Evolutionary conservation across 2,113 vertebrate genomes (phyloP).

Genomic region (Albula glossodonta): DNA sequence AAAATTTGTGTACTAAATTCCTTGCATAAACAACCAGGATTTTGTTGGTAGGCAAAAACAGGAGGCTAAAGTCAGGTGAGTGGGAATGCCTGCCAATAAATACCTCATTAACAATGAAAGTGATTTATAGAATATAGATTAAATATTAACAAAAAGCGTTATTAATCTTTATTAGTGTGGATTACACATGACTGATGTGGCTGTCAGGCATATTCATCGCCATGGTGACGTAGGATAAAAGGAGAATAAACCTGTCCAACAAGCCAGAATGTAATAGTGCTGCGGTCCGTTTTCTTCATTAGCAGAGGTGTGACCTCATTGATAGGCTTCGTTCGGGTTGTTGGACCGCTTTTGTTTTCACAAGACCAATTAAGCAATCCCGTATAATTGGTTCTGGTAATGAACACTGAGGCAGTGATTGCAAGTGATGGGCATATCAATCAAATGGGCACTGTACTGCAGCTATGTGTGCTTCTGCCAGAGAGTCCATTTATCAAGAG

Average conservation of each 20-base stretch:
- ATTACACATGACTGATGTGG: conserved; percentile 40
- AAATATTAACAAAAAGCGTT: conserved; percentile 39
- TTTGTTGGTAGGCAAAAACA: too few species aligned
- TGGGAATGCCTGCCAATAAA: conserved; percentile 3
- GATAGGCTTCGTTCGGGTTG: neutral
- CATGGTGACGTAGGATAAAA: conserved; percentile 46
- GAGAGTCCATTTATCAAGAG: neutral
- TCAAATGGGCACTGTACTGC: neutral
- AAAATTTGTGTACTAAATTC: too few species aligned
- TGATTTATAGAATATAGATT: conserved; percentile 32
- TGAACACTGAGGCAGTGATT: conserved; percentile 28
- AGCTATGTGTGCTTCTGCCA: neutral
- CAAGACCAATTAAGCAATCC: conserved; percentile 18
- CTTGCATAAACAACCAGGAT: too few species aligned
- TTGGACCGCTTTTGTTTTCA: conserved; percentile 2
- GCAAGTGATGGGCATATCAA: conserved; percentile 25
- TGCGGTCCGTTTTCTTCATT: neutral
- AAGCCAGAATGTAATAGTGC: conserved; percentile 44
- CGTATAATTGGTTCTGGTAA: conserved; percentile 41
- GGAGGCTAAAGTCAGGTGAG: too few species aligned
- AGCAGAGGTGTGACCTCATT: neutral
- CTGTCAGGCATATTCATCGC: conserved; percentile 28
- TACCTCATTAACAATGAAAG: conserved; percentile 38
- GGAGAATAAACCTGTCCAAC: conserved; percentile 57
- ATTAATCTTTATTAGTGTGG: conserved; percentile 45